These are phyloP conservation scores for Ooceraea biroi DNA, from an alignment of 1,140 invertebrate species.

Conservation along the genomic window DNA sequence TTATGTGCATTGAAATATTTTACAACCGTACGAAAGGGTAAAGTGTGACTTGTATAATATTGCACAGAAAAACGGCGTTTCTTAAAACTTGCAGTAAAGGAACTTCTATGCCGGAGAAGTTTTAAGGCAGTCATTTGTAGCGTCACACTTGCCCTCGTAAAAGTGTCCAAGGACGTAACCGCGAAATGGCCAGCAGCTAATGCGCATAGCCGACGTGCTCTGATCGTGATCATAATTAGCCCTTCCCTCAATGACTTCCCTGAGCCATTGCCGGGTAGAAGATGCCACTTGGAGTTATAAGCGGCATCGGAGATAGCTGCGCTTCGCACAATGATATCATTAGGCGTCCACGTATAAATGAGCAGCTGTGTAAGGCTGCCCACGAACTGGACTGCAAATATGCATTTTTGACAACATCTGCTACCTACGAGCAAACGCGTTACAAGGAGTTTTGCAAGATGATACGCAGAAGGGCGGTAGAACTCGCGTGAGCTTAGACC, in stretches of 20 bases:
- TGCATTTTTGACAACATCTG: constrained; percentile 32
- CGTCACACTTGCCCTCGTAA: constrained; percentile 43
- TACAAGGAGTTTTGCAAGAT: background rate
- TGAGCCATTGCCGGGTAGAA: constrained; percentile 32
- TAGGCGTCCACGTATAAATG: constrained; percentile 68
- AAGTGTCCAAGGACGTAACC: constrained; percentile 65
- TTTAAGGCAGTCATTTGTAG: background rate
- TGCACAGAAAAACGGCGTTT: background rate
- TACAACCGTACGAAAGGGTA: background rate
- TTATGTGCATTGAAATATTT: constrained; percentile 28
- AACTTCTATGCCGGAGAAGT: background rate
- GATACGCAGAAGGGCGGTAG: background rate
- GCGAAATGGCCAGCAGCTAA: constrained; percentile 68
- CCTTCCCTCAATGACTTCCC: constrained; percentile 54
- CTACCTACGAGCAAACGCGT: constrained; percentile 29
- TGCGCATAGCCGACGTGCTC: constrained; percentile 60
- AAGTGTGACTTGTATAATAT: background rate
- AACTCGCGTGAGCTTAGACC: background rate
- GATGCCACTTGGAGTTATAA: constrained; percentile 65
- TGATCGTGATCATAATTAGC: constrained; percentile 48
- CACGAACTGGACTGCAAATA: constrained; percentile 55
- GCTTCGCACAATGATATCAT: constrained; percentile 66
- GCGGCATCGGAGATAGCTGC: constrained; percentile 45
- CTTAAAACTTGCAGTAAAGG: constrained; percentile 17
- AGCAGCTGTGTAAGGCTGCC: constrained; percentile 61